Percentiles rank a stretch among this genome's conserved stretches.
Evolutionary conservation across 2,113 vertebrate genomes (phyloP).

Genomic region (Salvelinus namaycush): DNA sequence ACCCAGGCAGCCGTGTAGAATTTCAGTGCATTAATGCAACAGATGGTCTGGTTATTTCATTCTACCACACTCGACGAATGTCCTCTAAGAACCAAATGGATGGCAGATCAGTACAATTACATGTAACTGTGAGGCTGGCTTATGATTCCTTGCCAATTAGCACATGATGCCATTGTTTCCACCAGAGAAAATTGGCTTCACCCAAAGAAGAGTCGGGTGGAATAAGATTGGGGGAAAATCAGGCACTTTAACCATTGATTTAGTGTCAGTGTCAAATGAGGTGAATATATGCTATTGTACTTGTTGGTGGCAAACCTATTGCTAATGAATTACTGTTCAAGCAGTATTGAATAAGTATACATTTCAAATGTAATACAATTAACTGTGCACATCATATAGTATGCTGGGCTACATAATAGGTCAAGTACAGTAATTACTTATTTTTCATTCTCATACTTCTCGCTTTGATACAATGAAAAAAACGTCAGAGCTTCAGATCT

Average conservation of each 20-base stretch:
- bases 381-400: too few species aligned
- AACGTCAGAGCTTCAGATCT: too few species aligned
- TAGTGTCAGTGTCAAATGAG: not conserved
- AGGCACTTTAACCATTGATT: not conserved
- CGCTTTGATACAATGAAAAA: too few species aligned
- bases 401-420: too few species aligned
- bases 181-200: conserved; percentile 17
- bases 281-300: too few species aligned
- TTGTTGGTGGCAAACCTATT: too few species aligned
- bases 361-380: too few species aligned
- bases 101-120: conserved; percentile 21
- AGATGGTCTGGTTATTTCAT: conserved; percentile 23
- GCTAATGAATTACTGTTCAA: too few species aligned
- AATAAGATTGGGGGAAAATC: not conserved
- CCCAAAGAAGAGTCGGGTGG: not conserved
- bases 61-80: conserved; percentile 2
- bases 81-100: conserved; percentile 14
- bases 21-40: conserved; percentile 22
- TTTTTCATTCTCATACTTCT: too few species aligned
- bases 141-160: conserved; percentile 28
- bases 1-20: not conserved
- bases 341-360: too few species aligned
- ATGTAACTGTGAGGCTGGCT: conserved; percentile 15
- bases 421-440: too few species aligned
- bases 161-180: conserved; percentile 7